Evolutionary conservation across 1,140 invertebrate genomes (phyloP).

Genomic region (Brachionus asplanchnoidis): DNA sequence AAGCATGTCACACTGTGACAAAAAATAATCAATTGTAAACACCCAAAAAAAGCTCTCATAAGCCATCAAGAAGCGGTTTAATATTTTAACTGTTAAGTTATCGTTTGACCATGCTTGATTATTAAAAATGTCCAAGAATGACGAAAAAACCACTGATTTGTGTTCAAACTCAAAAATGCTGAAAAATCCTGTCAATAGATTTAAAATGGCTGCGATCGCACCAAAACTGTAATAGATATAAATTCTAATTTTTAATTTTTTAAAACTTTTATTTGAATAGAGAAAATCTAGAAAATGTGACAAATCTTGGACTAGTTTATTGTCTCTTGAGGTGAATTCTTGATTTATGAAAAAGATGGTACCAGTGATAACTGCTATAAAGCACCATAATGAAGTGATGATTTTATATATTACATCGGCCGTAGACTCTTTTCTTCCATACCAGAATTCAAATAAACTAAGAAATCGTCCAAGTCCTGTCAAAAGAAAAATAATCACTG

Average conservation of each 20-base stretch:
- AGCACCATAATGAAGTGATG: neutral
- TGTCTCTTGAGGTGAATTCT: neutral
- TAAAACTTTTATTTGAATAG: neutral
- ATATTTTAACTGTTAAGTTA: neutral
- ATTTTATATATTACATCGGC: neutral
- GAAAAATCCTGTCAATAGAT: neutral
- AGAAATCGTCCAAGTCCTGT: neutral
- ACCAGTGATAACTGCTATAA: neutral
- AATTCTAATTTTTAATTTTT: neutral
- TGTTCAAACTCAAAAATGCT: neutral
- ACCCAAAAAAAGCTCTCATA: slow-evolving; percentile 5
- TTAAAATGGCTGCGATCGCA: neutral
- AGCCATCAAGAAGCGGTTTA: neutral
- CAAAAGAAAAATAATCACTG: neutral
- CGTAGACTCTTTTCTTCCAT: neutral
- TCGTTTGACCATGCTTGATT: slow-evolving; percentile 6
- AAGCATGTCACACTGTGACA: slow-evolving; percentile 5
- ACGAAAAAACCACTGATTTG: neutral
- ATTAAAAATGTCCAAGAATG: slow-evolving; percentile 1
- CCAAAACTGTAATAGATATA: neutral
- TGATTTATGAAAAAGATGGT: slow-evolving; percentile 22
- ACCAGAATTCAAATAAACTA: neutral
- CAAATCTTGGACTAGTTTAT: neutral
- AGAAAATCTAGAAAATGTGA: neutral
- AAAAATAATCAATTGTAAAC: neutral